Base-by-base conservation (phyloP, 2,113 vertebrate species). In the Plotosus lineatus region DNA sequence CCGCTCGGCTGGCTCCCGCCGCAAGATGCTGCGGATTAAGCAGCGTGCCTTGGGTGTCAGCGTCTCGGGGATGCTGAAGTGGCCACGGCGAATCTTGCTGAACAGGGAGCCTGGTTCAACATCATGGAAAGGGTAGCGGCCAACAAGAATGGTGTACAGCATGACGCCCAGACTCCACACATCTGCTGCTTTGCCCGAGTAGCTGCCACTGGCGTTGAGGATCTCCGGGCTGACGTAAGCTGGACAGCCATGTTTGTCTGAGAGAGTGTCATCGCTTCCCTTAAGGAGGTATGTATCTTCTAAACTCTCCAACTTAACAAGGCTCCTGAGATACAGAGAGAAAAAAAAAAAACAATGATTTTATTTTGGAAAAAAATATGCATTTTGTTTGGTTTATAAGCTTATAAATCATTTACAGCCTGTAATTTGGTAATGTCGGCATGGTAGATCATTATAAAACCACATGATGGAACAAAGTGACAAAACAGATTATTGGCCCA, bases 161-260 rank as follows among this genome's bases (percentile, higher is more conserved):
- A 99, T 99, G 89, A 99, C 97, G 10, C 98, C 98, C 89, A 99
- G 92, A 88, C 97, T 99, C 98, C 98, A 99, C 31, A 99, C 97
- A 17, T 99, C 98, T 4, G 98, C 98, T 1, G 98, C 98, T 89
- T 98, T 98, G 89, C 98, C 98, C 33, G 98, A 99, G 89, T 99
- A 99, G 95, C 97, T 98, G 93, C 98, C 97, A 14, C 90, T 95
- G 89, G 97, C 97, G 85, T 98, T 99, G 92, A 99, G 92, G 91
- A 99, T 98, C 94, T 99, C 98, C 0, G 98, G 98, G 89, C 98
- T 99, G 86, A 99, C 98, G 17, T 99, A 99, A 1, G 98, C 98
- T 0, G 98, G 98, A 90, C 98, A 99, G 90, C 98, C 98, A 10
- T 99, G 98, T 91, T 99, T 99, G 93, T 99, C 97, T 10, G 97